Evolutionary conservation across 2,113 vertebrate genomes (phyloP).

Genomic region (Mus spicilegus): DNA sequence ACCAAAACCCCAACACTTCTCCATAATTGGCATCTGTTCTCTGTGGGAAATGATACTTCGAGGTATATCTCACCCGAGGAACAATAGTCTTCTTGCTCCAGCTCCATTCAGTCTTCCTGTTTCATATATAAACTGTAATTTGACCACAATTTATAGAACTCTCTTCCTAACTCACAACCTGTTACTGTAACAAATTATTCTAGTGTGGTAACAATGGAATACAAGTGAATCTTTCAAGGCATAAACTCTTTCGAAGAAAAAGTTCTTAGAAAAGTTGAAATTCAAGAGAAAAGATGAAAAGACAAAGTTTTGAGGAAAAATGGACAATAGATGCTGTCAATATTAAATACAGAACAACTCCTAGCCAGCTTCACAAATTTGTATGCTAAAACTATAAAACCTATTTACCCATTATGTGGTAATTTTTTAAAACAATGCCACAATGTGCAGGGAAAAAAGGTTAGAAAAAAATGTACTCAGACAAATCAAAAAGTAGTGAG

Average conservation of each 20-base stretch:
- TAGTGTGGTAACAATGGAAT: neutral
- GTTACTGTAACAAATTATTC: neutral
- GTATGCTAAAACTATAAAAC: neutral
- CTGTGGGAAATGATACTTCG: accelerated
- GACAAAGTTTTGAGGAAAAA: neutral
- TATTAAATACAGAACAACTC: neutral
- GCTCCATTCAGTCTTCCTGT: neutral
- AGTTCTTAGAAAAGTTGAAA: neutral
- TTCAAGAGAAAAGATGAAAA: neutral
- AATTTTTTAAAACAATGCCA: neutral
- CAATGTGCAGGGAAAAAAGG: neutral
- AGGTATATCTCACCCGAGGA: neutral
- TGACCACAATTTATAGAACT: neutral
- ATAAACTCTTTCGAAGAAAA: neutral
- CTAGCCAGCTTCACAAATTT: neutral
- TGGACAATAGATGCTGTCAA: neutral
- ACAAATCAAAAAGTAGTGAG: neutral
- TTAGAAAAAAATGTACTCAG: neutral
- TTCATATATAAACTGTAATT: neutral
- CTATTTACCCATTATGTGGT: neutral
- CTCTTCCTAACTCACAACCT: accelerated
- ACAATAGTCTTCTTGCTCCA: neutral
- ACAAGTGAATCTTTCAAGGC: neutral
- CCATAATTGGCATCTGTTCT: neutral
- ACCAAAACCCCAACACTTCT: neutral